Conservation (phyloP, 2,797 vertebrate species). For the Girardinus metallicus region DNA sequence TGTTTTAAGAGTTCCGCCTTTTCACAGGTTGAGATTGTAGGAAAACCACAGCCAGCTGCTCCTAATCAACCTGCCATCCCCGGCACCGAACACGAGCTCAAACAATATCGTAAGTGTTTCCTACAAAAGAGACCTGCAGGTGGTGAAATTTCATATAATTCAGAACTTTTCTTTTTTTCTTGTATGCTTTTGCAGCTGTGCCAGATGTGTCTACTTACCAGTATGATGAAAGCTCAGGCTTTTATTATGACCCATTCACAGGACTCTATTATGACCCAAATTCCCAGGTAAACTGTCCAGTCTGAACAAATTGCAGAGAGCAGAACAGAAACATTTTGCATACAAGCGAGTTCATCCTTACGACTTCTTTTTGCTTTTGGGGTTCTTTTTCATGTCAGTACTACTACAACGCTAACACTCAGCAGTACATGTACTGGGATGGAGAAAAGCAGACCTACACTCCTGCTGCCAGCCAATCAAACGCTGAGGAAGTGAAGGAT, state of each 20-base stretch:
- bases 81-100: conserved; percentile 79
- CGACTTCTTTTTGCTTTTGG: conserved; percentile 14
- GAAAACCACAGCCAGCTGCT: conserved; percentile 80
- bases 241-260: conserved; percentile 91
- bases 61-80: conserved; percentile 77
- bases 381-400: conserved; percentile 77
- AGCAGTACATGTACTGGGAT: conserved; percentile 94
- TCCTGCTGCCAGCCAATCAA: conserved; percentile 80
- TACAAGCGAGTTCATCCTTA: background rate
- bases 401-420: conserved; percentile 89
- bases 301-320: background rate
- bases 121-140: background rate
- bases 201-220: conserved; percentile 93
- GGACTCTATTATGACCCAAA: conserved; percentile 92
- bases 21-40: conserved; percentile 78
- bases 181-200: conserved; percentile 78
- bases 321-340: background rate
- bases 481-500: conserved; percentile 58
- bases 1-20: conserved; percentile 5
- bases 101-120: conserved; percentile 81
- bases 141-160: background rate
- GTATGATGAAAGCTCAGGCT: conserved; percentile 90
- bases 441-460: conserved; percentile 87
- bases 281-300: conserved; percentile 83
- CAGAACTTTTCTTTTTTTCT: conserved; percentile 8